phyloP scores from a whole-genome alignment of 2,888 invertebrate genomes.

The Caenorhabditis parvicauda region DNA sequence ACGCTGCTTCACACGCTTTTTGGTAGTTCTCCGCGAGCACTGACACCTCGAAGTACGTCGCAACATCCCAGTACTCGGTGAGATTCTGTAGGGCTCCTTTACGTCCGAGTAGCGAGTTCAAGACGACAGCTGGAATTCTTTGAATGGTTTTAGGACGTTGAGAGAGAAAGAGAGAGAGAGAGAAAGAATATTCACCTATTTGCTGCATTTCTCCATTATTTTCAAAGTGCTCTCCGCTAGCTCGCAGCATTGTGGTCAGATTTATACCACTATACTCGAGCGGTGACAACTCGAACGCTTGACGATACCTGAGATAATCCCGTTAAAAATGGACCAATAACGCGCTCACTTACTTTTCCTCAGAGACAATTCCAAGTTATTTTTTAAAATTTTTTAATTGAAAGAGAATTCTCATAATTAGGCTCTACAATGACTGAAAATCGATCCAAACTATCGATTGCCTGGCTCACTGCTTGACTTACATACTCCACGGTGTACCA shows the following conservation, averaged over 20 bases:
- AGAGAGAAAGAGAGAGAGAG: no score
- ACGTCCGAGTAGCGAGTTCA: slow-evolving; percentile 94
- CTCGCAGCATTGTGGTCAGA: slow-evolving; percentile 90
- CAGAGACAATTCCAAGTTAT: no score
- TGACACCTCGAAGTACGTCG: slow-evolving; percentile 74
- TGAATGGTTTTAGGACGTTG: not conserved
- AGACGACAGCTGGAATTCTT: slow-evolving; percentile 74
- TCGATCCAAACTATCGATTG: no score
- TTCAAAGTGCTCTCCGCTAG: slow-evolving; percentile 90
- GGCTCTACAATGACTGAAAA: not conserved
- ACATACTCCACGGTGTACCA: no score
- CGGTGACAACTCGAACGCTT: slow-evolving; percentile 89
- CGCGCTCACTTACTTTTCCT: no score
- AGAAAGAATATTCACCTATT: slow-evolving; percentile 67
- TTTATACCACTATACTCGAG: slow-evolving; percentile 99
- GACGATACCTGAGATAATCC: slow-evolving; percentile 51
- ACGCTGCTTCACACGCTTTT: slow-evolving; percentile 91
- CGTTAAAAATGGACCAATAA: no score
- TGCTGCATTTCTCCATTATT: slow-evolving; percentile 65
- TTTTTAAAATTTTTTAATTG: slow-evolving; percentile 1
- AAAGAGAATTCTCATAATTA: not conserved
- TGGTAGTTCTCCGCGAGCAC: slow-evolving; percentile 93
- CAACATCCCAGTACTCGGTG: slow-evolving; percentile 97
- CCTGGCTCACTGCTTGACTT: no score
- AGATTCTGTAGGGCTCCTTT: slow-evolving; percentile 90